Evolutionary conservation across 2,797 vertebrate species (phyloP).

Genomic region (Sphaeramia orbicularis): DNA sequence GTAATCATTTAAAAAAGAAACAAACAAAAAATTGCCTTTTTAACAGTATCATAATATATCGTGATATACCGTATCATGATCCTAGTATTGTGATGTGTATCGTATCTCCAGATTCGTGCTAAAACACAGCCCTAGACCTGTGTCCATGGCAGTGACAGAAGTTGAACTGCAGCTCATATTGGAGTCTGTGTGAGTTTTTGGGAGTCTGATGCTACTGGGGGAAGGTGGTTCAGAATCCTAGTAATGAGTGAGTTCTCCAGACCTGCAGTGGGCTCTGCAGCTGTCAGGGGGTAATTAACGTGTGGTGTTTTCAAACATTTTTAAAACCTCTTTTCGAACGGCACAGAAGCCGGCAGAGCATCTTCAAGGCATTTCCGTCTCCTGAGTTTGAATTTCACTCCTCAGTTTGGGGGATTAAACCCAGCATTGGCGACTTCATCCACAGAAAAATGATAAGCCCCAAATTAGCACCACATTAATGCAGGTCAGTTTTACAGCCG

Average conservation of each 20-base stretch:
- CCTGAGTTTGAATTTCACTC: too few relatives aligned
- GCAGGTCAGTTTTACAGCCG: conserved; percentile 76
- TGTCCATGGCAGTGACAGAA: too few relatives aligned
- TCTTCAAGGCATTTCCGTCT: too few relatives aligned
- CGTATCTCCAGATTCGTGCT: too few relatives aligned
- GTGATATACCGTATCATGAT: too few relatives aligned
- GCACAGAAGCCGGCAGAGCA: conserved; percentile 2
- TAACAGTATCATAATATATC: too few relatives aligned
- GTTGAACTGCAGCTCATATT: too few relatives aligned
- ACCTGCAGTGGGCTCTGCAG: conserved; percentile 62
- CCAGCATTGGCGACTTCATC: conserved; percentile 48
- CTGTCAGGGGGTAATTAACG: conserved; percentile 58
- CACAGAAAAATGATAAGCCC: conserved; percentile 53
- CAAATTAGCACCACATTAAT: conserved; percentile 75
- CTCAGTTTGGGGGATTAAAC: conserved; percentile 62
- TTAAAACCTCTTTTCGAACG: conserved; percentile 23
- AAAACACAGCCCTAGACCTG: too few relatives aligned
- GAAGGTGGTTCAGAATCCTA: conserved; percentile 32
- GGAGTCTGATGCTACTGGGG: conserved; percentile 30
- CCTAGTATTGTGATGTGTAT: too few relatives aligned
- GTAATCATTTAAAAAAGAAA: too few relatives aligned
- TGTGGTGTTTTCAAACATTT: conserved; percentile 37
- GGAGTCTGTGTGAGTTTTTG: too few relatives aligned
- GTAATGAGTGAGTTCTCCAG: conserved; percentile 61
- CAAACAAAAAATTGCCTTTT: too few relatives aligned